Percentiles rank a stretch among this genome's conserved stretches.
These are phyloP conservation scores for Lepidonotus clava DNA, from an alignment of 2,888 invertebrate genomes.

Conservation along the genomic window DNA sequence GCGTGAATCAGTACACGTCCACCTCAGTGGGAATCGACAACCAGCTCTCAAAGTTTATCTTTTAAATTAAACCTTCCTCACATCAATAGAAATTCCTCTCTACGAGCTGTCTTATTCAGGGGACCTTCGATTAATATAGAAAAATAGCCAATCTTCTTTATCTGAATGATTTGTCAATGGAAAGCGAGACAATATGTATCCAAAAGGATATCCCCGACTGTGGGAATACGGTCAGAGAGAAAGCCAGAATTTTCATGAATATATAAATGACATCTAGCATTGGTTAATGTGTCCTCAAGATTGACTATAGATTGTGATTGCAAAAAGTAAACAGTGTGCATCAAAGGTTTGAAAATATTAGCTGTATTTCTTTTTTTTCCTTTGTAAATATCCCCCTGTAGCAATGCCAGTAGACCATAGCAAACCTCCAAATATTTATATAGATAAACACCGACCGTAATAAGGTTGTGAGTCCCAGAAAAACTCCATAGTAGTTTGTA, in stretches of 20 bases:
- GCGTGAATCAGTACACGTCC: neutral
- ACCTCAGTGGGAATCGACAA: neutral
- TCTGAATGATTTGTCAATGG: neutral
- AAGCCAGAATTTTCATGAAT: constrained; percentile 24
- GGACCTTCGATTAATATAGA: neutral
- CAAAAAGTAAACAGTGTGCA: constrained; percentile 2
- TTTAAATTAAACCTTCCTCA: neutral
- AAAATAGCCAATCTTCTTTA: constrained; percentile 23
- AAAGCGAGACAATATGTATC: constrained; percentile 44
- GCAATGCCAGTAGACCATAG: constrained; percentile 7
- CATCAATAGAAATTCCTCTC: neutral
- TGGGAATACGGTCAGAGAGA: neutral
- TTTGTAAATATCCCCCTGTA: neutral
- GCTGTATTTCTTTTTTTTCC: neutral
- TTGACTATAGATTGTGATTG: neutral
- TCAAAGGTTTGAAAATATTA: constrained; percentile 21
- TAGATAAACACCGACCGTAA: neutral
- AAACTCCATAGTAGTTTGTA: neutral
- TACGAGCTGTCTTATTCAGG: neutral
- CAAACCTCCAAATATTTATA: neutral
- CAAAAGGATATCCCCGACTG: neutral
- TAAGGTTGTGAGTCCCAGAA: neutral
- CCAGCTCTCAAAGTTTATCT: neutral
- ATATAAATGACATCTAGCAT: constrained; percentile 12
- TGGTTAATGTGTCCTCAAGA: constrained; percentile 3